These are phyloP conservation scores for Sepiola atlantica DNA, from an alignment of 2,888 invertebrate genomes.

Conservation along the genomic window DNA sequence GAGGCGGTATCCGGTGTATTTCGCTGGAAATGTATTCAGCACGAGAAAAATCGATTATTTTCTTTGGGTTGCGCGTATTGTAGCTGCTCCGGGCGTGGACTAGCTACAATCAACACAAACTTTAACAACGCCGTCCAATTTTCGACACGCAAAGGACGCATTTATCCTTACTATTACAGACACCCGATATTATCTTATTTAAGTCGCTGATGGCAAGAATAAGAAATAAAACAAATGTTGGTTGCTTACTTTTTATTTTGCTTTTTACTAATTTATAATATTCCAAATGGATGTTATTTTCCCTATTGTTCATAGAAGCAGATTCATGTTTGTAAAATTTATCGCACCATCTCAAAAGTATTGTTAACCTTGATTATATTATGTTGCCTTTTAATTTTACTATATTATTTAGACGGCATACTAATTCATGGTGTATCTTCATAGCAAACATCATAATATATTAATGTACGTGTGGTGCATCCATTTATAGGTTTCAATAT, in stretches of 20 bases:
- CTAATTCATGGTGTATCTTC: too few species aligned
- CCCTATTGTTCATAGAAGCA: too few species aligned
- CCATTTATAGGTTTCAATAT: too few species aligned
- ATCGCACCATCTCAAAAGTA: too few species aligned
- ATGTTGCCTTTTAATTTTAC: too few species aligned
- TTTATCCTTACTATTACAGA: not conserved
- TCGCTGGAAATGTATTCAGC: not conserved
- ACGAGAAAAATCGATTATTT: not conserved
- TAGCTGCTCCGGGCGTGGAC: conserved; percentile 9
- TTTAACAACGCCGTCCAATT: not conserved
- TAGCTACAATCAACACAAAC: conserved; percentile 14
- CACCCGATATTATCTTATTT: not conserved
- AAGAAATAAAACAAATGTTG: not conserved
- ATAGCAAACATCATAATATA: too few species aligned
- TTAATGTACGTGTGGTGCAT: too few species aligned
- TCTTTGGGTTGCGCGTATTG: not conserved
- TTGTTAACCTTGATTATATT: too few species aligned
- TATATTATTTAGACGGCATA: too few species aligned
- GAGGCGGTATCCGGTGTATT: not conserved
- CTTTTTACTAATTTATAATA: not conserved
- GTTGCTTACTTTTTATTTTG: too few species aligned
- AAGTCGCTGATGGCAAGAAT: not conserved
- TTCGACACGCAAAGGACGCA: not conserved
- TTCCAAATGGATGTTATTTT: too few species aligned
- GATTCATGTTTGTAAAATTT: too few species aligned